Evolutionary conservation across 2,797 vertebrate species (phyloP), one percentile per base, ranked within the genome.

Genomic region (Neopelma chrysocephalum): DNA sequence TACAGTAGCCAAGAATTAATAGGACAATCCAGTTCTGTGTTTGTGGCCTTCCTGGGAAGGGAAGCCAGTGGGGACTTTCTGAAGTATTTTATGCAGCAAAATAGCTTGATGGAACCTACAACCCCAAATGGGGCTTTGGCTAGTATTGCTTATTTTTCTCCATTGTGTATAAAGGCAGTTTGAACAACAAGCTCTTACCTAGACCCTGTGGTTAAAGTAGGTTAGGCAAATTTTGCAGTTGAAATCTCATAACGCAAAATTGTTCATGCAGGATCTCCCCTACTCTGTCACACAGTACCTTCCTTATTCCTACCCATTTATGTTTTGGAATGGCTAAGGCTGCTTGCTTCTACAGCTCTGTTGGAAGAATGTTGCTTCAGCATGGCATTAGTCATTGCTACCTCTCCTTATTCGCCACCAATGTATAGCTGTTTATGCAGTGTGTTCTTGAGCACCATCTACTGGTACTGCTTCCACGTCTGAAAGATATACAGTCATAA

Each of bases 361-460:
- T 27, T 62, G 48, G 62, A 79, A 88, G 43, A 66, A 92, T 66
- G 7, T 48, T 58, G 21, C 26, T 90, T 83, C 42, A 43, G 34
- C 86, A 69, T 76, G 58, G 14, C 0, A 0, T 54, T 69, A 69
- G 25, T 47, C 18, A 17, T 83, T 78, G 15, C 9, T 68, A 19
- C 69, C 20, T 42, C 12, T 43, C 42, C 51, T 47, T 65, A 1
- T 50, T 83, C 72, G 62, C 9, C 0, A 56, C 36, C 60, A 38
- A 45, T 25, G 15, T 8, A 65, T 53, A 42, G 19, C 13, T 43
- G 29, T 62, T 82, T 76, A 94, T 84, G 90, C 89, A 84, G 53
- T 60, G 10, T 95, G 53, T 94, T 97, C 87, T 96, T 93, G 82
- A 96, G 95, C 94, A 87, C 95, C 95, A 94, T 96, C 96, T 96